These are phyloP conservation scores for Pogonus chalceus DNA, from an alignment of 1,140 invertebrate genomes.

Conservation along the genomic window DNA sequence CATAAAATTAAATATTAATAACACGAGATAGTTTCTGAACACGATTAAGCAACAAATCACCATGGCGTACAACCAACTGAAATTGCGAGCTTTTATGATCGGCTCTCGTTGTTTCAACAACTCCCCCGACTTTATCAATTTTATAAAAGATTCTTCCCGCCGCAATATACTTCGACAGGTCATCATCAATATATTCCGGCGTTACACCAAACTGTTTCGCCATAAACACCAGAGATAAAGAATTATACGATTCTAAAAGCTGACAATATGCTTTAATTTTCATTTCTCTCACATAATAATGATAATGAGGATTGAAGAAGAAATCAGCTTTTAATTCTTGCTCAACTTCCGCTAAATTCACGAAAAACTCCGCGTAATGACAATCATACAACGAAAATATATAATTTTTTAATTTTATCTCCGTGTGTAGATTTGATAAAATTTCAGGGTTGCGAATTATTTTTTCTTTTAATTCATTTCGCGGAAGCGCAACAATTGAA, in stretches of 20 bases:
- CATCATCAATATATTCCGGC: conserved; percentile 82
- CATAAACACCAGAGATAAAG: conserved; percentile 88
- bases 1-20: conserved; percentile 76
- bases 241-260: conserved; percentile 86
- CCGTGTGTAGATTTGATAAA: conserved; percentile 77
- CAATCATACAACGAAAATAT: conserved; percentile 92
- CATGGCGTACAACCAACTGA: conserved; percentile 93
- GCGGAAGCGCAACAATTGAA: conserved; percentile 67
- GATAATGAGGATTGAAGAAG: conserved; percentile 82
- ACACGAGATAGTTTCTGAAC: conserved; percentile 96
- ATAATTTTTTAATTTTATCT: conserved; percentile 73
- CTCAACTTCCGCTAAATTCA: conserved; percentile 67
- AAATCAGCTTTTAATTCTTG: conserved; percentile 78
- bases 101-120: conserved; percentile 88
- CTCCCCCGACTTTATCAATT: conserved; percentile 90
- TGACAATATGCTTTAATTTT: conserved; percentile 93
- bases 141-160: conserved; percentile 91
- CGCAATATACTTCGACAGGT: conserved; percentile 81
- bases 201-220: conserved; percentile 92
- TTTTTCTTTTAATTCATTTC: conserved; percentile 69
- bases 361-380: conserved; percentile 90
- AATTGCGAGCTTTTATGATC: conserved; percentile 80
- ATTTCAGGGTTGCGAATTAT: conserved; percentile 86
- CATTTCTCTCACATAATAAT: conserved; percentile 93
- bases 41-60: conserved; percentile 90